Evolutionary conservation across 2,113 vertebrate genomes (phyloP).

Genomic region (Myotis yumanensis): DNA sequence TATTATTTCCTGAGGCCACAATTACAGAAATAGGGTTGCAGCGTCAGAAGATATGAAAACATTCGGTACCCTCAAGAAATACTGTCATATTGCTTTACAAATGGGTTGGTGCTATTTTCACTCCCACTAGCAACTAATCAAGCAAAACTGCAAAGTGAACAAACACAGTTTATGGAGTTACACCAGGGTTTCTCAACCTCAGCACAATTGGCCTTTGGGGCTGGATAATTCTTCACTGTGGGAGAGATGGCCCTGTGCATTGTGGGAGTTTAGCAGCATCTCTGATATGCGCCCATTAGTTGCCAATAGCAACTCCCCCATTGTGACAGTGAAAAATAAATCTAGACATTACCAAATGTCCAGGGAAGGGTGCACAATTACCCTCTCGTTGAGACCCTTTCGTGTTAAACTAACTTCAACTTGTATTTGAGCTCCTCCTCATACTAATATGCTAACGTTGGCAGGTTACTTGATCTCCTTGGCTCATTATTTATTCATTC

Average conservation of each 20-base stretch:
- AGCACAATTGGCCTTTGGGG: not conserved
- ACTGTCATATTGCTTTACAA: not conserved
- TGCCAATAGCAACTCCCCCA: not conserved
- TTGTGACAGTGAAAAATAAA: not conserved
- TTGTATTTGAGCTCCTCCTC: not conserved
- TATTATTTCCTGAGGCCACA: constrained; percentile 39
- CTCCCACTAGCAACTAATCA: not conserved
- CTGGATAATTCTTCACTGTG: not conserved
- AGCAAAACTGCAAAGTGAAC: not conserved
- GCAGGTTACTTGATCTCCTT: not conserved
- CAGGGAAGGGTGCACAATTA: not conserved
- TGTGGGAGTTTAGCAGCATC: not conserved
- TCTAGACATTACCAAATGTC: not conserved
- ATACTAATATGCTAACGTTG: not conserved
- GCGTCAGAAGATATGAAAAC: constrained; percentile 36
- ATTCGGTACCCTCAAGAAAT: not conserved
- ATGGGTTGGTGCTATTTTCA: not conserved
- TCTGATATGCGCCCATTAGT: not conserved
- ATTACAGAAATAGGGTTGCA: not conserved
- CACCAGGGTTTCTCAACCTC: not conserved
- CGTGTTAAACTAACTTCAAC: not conserved
- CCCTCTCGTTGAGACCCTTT: not conserved
- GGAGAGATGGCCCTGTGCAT: not conserved
- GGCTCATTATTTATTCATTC: not conserved
- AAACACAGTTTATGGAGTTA: not conserved